phyloP scores from a whole-genome alignment of 2,113 vertebrate genomes.

The Aleadryas rufinucha region DNA sequence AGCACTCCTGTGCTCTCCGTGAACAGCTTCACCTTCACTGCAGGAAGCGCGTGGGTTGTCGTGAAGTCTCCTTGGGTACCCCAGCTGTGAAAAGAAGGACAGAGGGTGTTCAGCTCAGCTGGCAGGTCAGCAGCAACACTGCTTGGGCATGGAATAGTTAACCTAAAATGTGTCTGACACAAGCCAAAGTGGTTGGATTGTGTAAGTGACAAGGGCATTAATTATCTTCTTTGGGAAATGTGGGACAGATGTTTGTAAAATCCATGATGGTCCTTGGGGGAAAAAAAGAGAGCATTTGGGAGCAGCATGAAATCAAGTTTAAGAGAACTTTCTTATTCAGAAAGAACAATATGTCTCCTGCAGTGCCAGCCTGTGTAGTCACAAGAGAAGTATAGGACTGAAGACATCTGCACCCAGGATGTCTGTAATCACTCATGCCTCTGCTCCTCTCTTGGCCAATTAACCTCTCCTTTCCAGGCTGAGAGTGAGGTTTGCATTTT shows the following conservation, averaged over 20 bases:
- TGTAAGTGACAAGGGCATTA: constrained; percentile 50
- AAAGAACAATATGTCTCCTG: neutral
- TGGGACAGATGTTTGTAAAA: constrained; percentile 59
- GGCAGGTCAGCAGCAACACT: neutral
- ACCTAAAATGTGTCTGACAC: constrained; percentile 16
- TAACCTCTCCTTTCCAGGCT: neutral
- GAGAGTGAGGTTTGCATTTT: neutral
- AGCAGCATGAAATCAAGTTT: constrained; percentile 1
- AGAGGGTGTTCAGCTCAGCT: neutral
- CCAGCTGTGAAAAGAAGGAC: constrained; percentile 83
- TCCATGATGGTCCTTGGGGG: neutral
- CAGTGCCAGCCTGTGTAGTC: neutral
- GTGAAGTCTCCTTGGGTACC: constrained; percentile 98
- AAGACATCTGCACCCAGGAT: neutral
- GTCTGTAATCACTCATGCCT: neutral
- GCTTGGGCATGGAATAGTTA: constrained; percentile 16
- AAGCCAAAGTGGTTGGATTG: neutral
- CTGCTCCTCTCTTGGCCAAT: neutral
- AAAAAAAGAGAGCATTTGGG: neutral
- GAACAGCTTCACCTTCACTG: constrained; percentile 98
- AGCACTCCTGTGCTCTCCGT: constrained; percentile 96
- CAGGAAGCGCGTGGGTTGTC: constrained; percentile 92
- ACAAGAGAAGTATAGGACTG: neutral
- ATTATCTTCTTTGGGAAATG: constrained; percentile 58
- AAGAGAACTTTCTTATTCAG: neutral